Evolutionary conservation across 1,140 invertebrate species (phyloP), one percentile per base, ranked within the genome.

Genomic region (Hyposmocoma kahamanoa): DNA sequence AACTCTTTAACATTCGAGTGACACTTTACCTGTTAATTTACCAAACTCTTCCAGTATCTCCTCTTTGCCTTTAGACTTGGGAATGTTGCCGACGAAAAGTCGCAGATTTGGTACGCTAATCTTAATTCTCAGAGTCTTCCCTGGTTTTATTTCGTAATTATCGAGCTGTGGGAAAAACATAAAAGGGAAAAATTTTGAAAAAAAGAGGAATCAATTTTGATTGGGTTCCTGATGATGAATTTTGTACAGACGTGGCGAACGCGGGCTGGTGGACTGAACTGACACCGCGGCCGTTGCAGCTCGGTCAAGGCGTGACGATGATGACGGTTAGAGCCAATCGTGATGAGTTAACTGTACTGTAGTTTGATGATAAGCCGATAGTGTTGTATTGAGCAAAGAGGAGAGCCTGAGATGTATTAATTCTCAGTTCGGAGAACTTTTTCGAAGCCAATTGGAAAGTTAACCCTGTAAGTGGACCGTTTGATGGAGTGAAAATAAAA

Each of bases 51-150:
- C 97, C 92, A 97, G 93, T 91, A 99, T 99, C 93, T 99, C 97
- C 91, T 99, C 97, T 96, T 97, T 98, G 91, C 96, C 95, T 95
- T 99, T 99, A 91, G 96, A 98, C 93, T 99, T 99, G 92, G 98
- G 98, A 94, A 99, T 99, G 93, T 99, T 99, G 90, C 98, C 98
- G 90, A 99, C 96, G 93, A 99, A 99, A 91, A 99, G 95, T 90
- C 97, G 96, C 89, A 98, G 95, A 92, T 99, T 99, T 90, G 97
- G 97, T 92, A 99, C 95, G 89, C 97, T 99, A 93, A 99, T 96
- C 93, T 99, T 99, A 91, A 99, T 97, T 97, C 98, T 99, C 90
- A 99, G 92, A 90, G 92, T 93, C 93, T 98, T 98, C 90, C 97
- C 97, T 88, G 96, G 94, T 93, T 95, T 96, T 93, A 99, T 98